Percentiles rank a stretch among this genome's conserved stretches.
Conservation (phyloP, 1,140 invertebrate species). For the Eurosta solidaginis region DNA sequence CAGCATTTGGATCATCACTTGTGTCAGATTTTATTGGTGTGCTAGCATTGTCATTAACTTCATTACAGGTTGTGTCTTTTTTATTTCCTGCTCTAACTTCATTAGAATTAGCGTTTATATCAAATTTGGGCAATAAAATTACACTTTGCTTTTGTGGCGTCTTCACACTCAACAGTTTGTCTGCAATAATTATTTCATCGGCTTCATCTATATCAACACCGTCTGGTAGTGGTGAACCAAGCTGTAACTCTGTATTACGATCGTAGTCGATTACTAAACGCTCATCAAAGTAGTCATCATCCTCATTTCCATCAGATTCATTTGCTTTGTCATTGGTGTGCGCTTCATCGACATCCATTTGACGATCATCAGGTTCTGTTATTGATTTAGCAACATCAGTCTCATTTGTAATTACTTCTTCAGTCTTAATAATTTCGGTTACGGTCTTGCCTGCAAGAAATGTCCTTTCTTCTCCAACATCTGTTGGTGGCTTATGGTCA, state of each 20-base stretch:
- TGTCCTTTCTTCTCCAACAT: conserved; percentile 12
- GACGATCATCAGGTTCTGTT: not conserved
- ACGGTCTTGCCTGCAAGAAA: not conserved
- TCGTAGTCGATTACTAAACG: conserved; percentile 49
- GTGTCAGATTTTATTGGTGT: not conserved
- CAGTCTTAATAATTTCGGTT: not conserved
- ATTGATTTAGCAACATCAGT: not conserved
- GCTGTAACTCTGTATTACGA: conserved; percentile 27
- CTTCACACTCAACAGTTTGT: not conserved
- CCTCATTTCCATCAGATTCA: conserved; percentile 40
- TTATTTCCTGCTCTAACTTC: not conserved
- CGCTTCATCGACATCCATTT: not conserved
- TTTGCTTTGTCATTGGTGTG: not conserved
- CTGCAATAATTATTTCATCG: not conserved
- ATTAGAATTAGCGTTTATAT: not conserved
- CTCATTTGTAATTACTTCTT: not conserved
- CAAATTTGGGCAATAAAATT: conserved; percentile 32
- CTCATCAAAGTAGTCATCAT: conserved; percentile 47
- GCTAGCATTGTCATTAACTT: not conserved
- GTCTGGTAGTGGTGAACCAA: not conserved
- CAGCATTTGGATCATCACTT: conserved; percentile 40
- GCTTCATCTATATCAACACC: not conserved
- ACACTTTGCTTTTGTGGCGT: not conserved
- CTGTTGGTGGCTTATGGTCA: conserved; percentile 14
- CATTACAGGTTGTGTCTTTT: not conserved